Evolutionary conservation across 1,140 invertebrate species (phyloP).

Genomic region (Tetramorium parvispinum): DNA sequence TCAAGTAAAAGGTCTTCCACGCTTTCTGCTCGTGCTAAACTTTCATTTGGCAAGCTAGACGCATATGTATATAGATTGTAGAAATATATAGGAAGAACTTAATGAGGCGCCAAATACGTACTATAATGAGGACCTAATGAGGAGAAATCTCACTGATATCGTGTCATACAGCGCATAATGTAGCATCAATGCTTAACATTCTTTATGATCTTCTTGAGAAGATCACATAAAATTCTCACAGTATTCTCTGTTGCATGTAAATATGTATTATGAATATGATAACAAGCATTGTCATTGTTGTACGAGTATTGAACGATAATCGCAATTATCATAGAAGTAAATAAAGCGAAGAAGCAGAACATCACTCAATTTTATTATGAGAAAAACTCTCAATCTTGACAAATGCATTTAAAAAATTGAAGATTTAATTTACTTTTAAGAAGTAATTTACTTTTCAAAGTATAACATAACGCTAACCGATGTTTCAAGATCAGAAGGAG

Average conservation of each 20-base stretch:
- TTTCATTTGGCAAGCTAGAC: conserved; percentile 32
- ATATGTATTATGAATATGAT: no score
- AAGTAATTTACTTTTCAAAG: no score
- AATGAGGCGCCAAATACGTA: neutral
- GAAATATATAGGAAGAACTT: neutral
- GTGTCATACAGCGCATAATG: neutral
- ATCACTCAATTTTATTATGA: neutral
- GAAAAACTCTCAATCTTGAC: neutral
- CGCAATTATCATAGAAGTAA: no score
- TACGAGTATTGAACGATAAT: no score
- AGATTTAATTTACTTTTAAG: no score
- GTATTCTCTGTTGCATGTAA: no score
- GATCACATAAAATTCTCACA: no score
- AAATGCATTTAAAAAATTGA: neutral
- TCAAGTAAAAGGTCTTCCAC: conserved; percentile 20
- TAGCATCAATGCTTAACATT: no score
- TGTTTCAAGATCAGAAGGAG: neutral
- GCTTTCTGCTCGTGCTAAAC: conserved; percentile 49
- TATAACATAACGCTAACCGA: neutral
- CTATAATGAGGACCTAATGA: neutral
- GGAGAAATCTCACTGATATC: neutral
- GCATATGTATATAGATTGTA: neutral
- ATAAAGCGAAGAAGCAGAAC: no score
- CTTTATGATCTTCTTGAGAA: no score
- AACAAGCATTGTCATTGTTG: no score